phyloP scores from a whole-genome alignment of 2,113 vertebrate species.

The Podilymbus podiceps region DNA sequence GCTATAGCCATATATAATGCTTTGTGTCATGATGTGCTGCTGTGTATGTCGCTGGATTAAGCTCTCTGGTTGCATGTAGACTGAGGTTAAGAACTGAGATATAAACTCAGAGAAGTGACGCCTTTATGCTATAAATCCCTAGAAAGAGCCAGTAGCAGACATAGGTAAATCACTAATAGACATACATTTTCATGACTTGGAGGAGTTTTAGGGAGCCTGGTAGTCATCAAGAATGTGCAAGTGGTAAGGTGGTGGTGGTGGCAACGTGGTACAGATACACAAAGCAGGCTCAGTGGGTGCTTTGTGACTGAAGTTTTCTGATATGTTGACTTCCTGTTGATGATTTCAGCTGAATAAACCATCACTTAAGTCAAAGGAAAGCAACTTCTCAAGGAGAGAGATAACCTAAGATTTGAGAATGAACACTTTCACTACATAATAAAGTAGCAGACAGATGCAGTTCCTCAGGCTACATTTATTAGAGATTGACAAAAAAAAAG shows the following conservation, averaged over 20 bases:
- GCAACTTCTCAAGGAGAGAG: neutral
- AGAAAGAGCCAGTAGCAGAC: neutral
- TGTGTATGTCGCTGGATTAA: neutral
- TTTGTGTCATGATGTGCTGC: neutral
- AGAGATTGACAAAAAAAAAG: neutral
- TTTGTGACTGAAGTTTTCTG: neutral
- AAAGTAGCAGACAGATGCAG: neutral
- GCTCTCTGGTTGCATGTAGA: neutral
- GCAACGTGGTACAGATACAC: neutral
- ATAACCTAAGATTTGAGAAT: neutral
- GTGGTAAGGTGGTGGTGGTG: neutral
- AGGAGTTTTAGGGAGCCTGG: neutral
- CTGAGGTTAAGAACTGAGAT: neutral
- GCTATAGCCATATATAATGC: neutral
- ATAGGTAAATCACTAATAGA: neutral
- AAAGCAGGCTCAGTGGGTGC: neutral
- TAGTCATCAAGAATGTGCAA: neutral
- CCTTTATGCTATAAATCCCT: neutral
- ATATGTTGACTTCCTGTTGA: neutral
- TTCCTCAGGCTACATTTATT: neutral
- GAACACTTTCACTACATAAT: neutral
- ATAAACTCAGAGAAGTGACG: neutral
- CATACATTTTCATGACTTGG: neutral
- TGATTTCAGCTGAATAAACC: slow-evolving; percentile 5
- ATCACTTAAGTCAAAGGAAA: neutral